Evolutionary conservation across 2,113 vertebrate species (phyloP).

Genomic region (Smithornis capensis): DNA sequence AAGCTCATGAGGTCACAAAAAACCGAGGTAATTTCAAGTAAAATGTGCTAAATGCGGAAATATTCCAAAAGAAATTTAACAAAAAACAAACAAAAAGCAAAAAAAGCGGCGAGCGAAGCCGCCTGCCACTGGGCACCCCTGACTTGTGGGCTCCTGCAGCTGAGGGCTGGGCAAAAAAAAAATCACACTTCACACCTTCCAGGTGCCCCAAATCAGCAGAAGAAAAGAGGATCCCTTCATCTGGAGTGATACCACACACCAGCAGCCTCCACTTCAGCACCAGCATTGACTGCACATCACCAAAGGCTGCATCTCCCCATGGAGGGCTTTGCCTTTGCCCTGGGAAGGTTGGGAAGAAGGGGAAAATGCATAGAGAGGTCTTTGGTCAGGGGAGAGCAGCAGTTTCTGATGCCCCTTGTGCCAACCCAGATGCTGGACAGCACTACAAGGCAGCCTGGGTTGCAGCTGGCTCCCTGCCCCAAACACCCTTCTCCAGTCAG

Average conservation of each 20-base stretch:
- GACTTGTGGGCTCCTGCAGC: not conserved
- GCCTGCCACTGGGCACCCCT: not conserved
- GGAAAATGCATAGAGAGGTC: conserved; percentile 60
- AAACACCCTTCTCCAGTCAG: not conserved
- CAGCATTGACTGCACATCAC: not conserved
- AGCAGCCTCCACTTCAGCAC: not conserved
- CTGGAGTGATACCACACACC: accelerated
- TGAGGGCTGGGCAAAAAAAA: conserved; percentile 30
- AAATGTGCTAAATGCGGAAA: conserved; percentile 87
- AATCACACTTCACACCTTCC: not conserved
- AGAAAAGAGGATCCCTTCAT: not conserved
- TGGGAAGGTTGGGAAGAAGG: not conserved
- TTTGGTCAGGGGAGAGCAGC: conserved; percentile 41
- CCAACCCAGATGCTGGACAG: not conserved
- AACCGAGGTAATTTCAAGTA: conserved; percentile 99
- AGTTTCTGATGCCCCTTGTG: not conserved
- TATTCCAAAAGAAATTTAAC: conserved; percentile 68
- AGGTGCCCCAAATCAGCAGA: not conserved
- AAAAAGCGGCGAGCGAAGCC: not conserved
- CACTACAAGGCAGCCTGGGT: not conserved
- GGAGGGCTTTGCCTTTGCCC: not conserved
- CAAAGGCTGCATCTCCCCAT: not conserved
- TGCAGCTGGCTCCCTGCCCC: not conserved
- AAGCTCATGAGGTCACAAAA: conserved; percentile 95
- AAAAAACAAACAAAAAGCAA: conserved; percentile 2